Evolutionary conservation across 2,888 invertebrate genomes (phyloP).

Genomic region (Idaea biselata): DNA sequence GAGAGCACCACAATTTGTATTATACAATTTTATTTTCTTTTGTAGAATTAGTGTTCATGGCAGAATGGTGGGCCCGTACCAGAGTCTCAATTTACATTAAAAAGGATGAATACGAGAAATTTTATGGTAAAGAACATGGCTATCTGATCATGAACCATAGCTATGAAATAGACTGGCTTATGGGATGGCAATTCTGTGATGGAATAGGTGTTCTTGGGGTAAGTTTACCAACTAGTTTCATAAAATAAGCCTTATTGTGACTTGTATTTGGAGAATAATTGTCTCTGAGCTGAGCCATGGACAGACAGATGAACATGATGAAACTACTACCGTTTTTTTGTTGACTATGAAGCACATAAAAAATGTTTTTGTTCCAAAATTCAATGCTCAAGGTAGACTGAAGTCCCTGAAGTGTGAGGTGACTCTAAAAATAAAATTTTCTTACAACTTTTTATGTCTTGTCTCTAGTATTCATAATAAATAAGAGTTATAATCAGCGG

Average conservation of each 20-base stretch:
- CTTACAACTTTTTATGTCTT: too few species aligned
- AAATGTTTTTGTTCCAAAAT: too few species aligned
- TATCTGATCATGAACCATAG: conserved; percentile 96
- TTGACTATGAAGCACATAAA: too few species aligned
- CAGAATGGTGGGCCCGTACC: conserved; percentile 96
- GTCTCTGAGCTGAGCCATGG: too few species aligned
- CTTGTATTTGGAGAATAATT: too few species aligned
- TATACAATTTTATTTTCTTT: conserved; percentile 27
- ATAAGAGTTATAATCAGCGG: too few species aligned
- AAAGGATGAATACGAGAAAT: conserved; percentile 87
- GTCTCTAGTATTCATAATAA: too few species aligned
- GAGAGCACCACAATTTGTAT: background rate
- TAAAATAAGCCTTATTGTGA: background rate
- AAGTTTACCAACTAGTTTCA: conserved; percentile 50
- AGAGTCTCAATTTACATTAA: conserved; percentile 88
- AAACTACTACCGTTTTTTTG: background rate
- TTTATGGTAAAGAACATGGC: conserved; percentile 93
- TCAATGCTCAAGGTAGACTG: too few species aligned
- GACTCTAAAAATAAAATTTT: too few species aligned
- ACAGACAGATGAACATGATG: background rate
- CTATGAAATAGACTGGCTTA: conserved; percentile 97
- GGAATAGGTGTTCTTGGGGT: conserved; percentile 90
- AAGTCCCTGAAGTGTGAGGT: too few species aligned
- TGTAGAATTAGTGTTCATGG: conserved; percentile 94
- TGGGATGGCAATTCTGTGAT: conserved; percentile 95